Percentiles rank a stretch among this genome's conserved stretches.
phyloP scores from a whole-genome alignment of 2,888 invertebrate genomes.

The Acanthopleura granulata region DNA sequence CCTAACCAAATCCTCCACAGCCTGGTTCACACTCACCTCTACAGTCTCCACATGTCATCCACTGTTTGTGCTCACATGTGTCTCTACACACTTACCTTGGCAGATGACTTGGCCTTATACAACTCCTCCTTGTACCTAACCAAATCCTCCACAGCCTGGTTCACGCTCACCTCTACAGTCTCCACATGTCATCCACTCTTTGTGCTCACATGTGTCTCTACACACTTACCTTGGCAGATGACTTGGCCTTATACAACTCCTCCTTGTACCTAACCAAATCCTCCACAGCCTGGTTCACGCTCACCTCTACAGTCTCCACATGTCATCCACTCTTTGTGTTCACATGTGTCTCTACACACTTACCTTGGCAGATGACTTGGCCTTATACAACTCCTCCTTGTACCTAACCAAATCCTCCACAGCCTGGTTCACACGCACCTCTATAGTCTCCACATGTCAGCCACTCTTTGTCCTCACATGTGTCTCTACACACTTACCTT shows the following conservation, averaged over 20 bases:
- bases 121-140: too few relatives aligned
- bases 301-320: slow-evolving; percentile 70
- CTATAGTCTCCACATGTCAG: slow-evolving; percentile 68
- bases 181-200: too few relatives aligned
- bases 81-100: too few relatives aligned
- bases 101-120: too few relatives aligned
- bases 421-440: slow-evolving; percentile 72
- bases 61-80: too few relatives aligned
- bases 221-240: slow-evolving; percentile 60
- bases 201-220: too few relatives aligned
- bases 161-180: too few relatives aligned
- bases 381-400: slow-evolving; percentile 63
- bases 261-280: too few relatives aligned
- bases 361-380: slow-evolving; percentile 64
- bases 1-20: too few relatives aligned
- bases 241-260: slow-evolving; percentile 55
- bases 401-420: slow-evolving; percentile 72
- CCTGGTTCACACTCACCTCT: too few relatives aligned
- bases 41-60: too few relatives aligned
- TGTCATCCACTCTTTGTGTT: slow-evolving; percentile 69
- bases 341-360: not conserved
- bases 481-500: slow-evolving; percentile 48
- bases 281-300: slow-evolving; percentile 31
- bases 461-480: slow-evolving; percentile 68
- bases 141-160: too few relatives aligned